Evolutionary conservation across 2,797 vertebrate genomes (phyloP), one percentile per base, ranked within the genome.

Genomic region (Octomys mimax): DNA sequence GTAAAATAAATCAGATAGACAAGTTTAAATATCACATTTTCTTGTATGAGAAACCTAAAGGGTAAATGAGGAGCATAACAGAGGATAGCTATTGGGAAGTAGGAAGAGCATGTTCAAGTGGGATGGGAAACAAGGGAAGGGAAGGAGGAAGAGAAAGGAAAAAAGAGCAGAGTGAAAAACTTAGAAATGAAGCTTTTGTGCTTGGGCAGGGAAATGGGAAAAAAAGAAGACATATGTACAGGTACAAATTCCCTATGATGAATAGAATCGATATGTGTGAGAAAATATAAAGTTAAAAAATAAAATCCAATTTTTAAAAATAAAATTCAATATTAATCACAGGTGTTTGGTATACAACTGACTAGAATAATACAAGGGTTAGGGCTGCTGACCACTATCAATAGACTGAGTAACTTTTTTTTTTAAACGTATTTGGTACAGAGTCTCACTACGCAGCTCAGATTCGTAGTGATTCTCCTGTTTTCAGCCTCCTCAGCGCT

Each of bases 281-380:
- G 21, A 39, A 42, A 73, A 73, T 39, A 73, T 42, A 39, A 73
- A 42, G 18, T 71, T 71, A 71, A 42, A 73, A 71, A n/a, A 36
- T 71, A 94, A 93, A n/a, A 66, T 90, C 62, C 89, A 79, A 57
- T 49, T 49, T 49, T 49, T 49, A 49, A 57, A 57, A 57, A 83
- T 61, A 42, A 86, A 61, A 18, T 89, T 3, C 80, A 81, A 82
- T 94, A 68, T 21, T 96, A 61, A 54, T 80, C 71, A 84, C 52
- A 59, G 28, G 31, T 79, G 18, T 66, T 33, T 75, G 62, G 84
- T 78, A 61, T n/a, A 84, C 28, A 66, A 62, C 28, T 64, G 82
- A 64, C 28, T 46, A 54, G 33, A 57, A 57, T 24, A 39, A 70
- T 33, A 3, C 18, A 22, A 16, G 10, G 31, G 26, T 42, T 46